Conservation (phyloP, 2,113 vertebrate species). For the Corydoras maculifer region DNA sequence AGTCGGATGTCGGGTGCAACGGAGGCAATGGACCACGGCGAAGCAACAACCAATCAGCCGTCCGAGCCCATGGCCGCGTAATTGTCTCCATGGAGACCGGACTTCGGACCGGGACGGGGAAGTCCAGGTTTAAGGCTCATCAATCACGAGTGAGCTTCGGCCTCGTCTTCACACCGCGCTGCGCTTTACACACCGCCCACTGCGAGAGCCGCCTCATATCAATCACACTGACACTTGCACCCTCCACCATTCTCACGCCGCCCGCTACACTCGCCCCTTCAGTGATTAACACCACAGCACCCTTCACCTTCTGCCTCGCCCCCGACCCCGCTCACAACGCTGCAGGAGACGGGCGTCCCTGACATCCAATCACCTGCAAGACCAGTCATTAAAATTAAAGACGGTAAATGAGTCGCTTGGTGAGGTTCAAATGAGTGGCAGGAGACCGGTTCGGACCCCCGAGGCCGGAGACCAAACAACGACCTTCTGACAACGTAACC, state of each 20-base stretch:
- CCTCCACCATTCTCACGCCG: conserved; percentile 6
- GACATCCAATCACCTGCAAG: neutral
- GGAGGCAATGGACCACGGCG: conserved; percentile 11
- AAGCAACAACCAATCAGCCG: conserved; percentile 35
- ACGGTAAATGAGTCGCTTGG: conserved; percentile 12
- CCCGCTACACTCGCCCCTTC: conserved; percentile 15
- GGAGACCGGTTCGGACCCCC: conserved; percentile 26
- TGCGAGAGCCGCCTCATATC: conserved; percentile 35
- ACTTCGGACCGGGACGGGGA: conserved; percentile 6
- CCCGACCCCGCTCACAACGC: neutral
- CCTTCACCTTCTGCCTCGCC: neutral
- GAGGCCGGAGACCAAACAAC: conserved; percentile 24
- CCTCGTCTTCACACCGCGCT: conserved; percentile 25
- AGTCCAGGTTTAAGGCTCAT: conserved; percentile 41
- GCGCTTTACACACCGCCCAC: conserved; percentile 34
- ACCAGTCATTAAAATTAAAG: neutral
- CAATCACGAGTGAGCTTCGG: conserved; percentile 35
- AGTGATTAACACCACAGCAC: conserved; percentile 6
- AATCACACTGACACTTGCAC: conserved; percentile 35
- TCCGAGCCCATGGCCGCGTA: conserved; percentile 21
- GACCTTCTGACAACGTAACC: conserved; percentile 22
- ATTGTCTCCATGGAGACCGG: conserved; percentile 49
- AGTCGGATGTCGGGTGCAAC: conserved; percentile 10
- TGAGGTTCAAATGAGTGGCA: conserved; percentile 23
- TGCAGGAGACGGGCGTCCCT: neutral